Conservation (phyloP, 1,140 invertebrate genomes). For the Pseudomyrmex gracilis region DNA sequence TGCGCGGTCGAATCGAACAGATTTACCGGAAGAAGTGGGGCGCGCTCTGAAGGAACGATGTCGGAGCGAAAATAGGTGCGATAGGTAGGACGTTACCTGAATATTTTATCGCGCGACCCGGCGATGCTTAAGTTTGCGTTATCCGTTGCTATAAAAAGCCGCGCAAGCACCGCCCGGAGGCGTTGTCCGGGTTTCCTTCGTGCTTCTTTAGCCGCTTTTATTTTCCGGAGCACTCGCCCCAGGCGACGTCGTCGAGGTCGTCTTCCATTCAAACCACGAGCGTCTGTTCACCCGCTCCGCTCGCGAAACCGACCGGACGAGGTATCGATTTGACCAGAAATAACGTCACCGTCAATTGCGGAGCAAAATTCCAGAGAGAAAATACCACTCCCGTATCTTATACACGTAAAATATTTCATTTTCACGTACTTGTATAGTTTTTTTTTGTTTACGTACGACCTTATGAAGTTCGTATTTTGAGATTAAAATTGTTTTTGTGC, state of each 20-base stretch:
- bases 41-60: slow-evolving; percentile 44
- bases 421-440: background rate
- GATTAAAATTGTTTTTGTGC: background rate
- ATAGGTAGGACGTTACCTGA: slow-evolving; percentile 58
- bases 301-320: slow-evolving; percentile 43
- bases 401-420: background rate
- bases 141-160: slow-evolving; percentile 58
- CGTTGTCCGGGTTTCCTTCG: slow-evolving; percentile 19
- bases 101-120: slow-evolving; percentile 61
- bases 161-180: slow-evolving; percentile 15
- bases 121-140: slow-evolving; percentile 36
- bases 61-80: slow-evolving; percentile 59
- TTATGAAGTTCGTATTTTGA: background rate
- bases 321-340: slow-evolving; percentile 45
- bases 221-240: slow-evolving; percentile 31
- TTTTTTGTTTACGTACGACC: background rate
- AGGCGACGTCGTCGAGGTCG: background rate
- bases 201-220: slow-evolving; percentile 48
- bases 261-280: slow-evolving; percentile 27
- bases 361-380: background rate
- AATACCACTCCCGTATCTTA: background rate
- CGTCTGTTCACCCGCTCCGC: slow-evolving; percentile 32
- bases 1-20: slow-evolving; percentile 47
- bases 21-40: slow-evolving; percentile 60
- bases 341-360: slow-evolving; percentile 7